Percentiles rank a stretch among this genome's conserved stretches.
Evolutionary conservation across 2,888 invertebrate genomes (phyloP).

Genomic region (Hetaerina titia): DNA sequence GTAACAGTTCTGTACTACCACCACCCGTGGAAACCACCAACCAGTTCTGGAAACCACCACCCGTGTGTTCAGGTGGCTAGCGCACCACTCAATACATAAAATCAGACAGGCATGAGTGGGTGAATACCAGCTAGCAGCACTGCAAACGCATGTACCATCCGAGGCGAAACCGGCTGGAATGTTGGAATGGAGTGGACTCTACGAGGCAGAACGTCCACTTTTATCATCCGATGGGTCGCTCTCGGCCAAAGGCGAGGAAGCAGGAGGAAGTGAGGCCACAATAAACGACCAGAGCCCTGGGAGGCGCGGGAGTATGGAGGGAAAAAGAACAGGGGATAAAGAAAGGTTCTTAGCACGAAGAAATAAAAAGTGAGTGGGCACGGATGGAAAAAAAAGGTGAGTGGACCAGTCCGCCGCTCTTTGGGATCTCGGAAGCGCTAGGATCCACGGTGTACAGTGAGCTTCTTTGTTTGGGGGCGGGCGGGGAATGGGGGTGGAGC

Average conservation of each 20-base stretch:
- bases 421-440: not conserved
- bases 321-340: not conserved
- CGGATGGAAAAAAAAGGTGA: not conserved
- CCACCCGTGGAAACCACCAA: too few species aligned
- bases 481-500: not conserved
- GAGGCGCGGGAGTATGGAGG: too few species aligned
- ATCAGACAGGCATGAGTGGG: too few species aligned
- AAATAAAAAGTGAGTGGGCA: not conserved
- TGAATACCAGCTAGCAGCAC: too few species aligned
- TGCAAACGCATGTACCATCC: too few species aligned
- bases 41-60: too few species aligned
- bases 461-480: not conserved
- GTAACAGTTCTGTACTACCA: too few species aligned
- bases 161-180: not conserved
- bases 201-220: not conserved
- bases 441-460: conserved; percentile 4
- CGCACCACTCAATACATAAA: too few species aligned
- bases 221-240: not conserved
- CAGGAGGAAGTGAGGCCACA: not conserved
- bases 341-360: not conserved
- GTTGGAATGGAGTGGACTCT: not conserved
- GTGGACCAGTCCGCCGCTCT: not conserved
- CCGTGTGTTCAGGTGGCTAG: too few species aligned
- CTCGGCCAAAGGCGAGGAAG: not conserved
- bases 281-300: not conserved